Percentiles rank a stretch among this genome's conserved stretches.
phyloP scores from a whole-genome alignment of 2,888 invertebrate genomes.

The Trachelus iudaicus region DNA sequence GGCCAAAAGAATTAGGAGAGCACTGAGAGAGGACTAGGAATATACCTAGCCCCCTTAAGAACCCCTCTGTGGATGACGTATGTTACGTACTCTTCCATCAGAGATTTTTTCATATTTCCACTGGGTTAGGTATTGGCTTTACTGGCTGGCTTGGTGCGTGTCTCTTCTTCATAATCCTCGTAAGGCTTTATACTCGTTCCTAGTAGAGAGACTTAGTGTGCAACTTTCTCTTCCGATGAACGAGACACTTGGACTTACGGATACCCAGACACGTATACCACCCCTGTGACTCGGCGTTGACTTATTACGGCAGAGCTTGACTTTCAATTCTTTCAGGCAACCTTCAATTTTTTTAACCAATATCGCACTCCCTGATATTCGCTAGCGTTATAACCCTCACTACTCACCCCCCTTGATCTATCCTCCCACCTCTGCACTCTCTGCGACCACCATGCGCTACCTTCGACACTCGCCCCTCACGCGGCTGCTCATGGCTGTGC shows the following conservation, averaged over 20 bases:
- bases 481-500: not conserved
- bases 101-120: not conserved
- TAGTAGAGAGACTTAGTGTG: not conserved
- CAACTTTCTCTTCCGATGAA: not conserved
- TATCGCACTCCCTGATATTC: not conserved
- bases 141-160: not conserved
- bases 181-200: not conserved
- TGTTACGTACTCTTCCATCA: not conserved
- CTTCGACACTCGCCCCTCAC: not conserved
- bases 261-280: too few species aligned
- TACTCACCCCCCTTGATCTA: constrained; percentile 8
- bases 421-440: constrained; percentile 14
- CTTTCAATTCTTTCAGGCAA: constrained; percentile 54
- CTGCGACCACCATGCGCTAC: constrained; percentile 12
- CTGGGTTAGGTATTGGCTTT: not conserved
- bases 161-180: not conserved
- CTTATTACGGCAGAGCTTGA: constrained; percentile 7
- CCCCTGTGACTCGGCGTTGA: too few species aligned
- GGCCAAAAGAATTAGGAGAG: not conserved
- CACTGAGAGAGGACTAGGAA: not conserved
- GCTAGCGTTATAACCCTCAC: not conserved
- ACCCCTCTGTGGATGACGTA: too few species aligned
- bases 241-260: too few species aligned
- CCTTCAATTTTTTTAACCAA: constrained; percentile 41
- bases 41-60: not conserved